These are phyloP conservation scores for Steinernema hermaphroditum DNA, from an alignment of 2,888 invertebrate genomes.

Conservation along the genomic window DNA sequence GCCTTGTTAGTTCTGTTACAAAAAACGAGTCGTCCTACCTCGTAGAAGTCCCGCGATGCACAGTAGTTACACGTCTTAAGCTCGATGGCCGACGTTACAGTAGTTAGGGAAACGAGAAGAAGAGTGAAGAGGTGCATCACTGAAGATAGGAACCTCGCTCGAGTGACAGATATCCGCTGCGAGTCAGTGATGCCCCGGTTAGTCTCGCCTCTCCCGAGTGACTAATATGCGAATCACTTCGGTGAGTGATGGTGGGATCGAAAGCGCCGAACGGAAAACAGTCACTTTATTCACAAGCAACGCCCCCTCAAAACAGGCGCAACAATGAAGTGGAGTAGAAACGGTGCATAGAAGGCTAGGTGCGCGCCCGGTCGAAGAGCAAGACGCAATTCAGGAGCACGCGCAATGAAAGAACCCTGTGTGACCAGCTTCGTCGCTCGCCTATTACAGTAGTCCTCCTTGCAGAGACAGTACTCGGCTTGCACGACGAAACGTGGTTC, in stretches of 20 bases:
- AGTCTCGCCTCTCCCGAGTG: no score
- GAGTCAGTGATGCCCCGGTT: no score
- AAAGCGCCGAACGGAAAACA: no score
- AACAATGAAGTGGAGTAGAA: background rate
- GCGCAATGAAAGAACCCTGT: background rate
- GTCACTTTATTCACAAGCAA: background rate
- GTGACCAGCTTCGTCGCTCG: background rate
- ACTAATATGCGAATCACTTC: no score
- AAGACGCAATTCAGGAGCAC: background rate
- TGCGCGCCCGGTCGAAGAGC: background rate
- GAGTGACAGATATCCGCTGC: no score
- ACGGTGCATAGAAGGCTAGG: background rate
- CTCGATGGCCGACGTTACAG: no score
- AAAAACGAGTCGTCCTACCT: background rate
- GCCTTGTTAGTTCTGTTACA: background rate
- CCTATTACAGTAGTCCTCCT: slow-evolving; percentile 20
- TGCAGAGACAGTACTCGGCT: slow-evolving; percentile 4
- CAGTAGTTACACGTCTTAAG: background rate
- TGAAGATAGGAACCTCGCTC: no score
- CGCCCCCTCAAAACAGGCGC: background rate
- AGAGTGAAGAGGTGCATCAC: no score
- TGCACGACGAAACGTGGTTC: background rate
- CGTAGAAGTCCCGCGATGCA: background rate
- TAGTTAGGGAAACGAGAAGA: no score
- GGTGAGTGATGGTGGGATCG: no score